phyloP scores from a whole-genome alignment of 1,140 invertebrate species.

The Heliothis subflexa region DNA sequence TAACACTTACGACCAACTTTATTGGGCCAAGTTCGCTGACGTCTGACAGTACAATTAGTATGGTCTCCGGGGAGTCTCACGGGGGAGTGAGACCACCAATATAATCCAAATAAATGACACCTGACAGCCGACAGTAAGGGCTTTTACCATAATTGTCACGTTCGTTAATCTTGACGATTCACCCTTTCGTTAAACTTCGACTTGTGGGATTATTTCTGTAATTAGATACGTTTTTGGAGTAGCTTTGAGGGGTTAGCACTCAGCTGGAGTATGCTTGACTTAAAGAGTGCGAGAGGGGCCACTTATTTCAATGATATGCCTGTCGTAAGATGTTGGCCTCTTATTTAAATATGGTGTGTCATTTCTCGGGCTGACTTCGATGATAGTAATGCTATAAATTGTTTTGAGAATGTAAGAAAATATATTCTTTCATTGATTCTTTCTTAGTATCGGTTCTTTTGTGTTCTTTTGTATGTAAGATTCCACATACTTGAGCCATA shows the following conservation, averaged over 20 bases:
- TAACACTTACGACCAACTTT: constrained; percentile 29
- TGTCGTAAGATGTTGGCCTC: neutral
- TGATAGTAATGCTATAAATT: neutral
- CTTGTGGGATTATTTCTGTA: constrained; percentile 37
- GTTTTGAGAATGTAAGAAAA: no score
- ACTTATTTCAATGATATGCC: constrained; percentile 11
- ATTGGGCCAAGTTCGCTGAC: constrained; percentile 47
- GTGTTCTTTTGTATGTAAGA: no score
- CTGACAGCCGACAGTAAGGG: constrained; percentile 39
- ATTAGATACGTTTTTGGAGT: constrained; percentile 29
- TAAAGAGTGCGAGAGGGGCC: neutral
- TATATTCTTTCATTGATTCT: no score
- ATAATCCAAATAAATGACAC: constrained; percentile 43
- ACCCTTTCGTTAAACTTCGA: constrained; percentile 33
- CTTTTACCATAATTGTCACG: constrained; percentile 57
- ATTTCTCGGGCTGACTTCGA: neutral
- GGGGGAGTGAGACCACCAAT: constrained; percentile 38
- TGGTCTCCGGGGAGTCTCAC: constrained; percentile 40
- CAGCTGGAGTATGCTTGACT: constrained; percentile 2
- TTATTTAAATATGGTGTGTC: neutral
- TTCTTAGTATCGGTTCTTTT: no score
- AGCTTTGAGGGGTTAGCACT: constrained; percentile 19
- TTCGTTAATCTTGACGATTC: constrained; percentile 41
- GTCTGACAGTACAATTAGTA: constrained; percentile 44
- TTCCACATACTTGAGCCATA: no score